Base-by-base conservation (phyloP, 2,113 vertebrate species). In the Catharus bicknelli region DNA sequence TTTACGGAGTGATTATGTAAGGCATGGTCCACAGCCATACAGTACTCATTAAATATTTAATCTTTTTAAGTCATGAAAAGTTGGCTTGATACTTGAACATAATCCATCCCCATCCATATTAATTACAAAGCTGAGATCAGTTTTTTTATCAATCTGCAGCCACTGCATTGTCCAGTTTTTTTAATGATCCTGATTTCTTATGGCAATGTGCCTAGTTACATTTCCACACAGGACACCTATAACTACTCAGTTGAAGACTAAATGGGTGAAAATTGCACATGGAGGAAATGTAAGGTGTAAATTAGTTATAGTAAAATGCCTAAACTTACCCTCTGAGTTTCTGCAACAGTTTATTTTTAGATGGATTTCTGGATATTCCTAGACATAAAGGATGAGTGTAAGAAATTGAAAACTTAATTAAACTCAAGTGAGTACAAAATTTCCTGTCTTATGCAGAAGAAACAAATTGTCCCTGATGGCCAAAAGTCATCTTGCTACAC, bases 161-260 rank as follows among this genome's bases (percentile, higher is more conserved):
- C 27, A 43, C 15, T 63, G 17, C 14, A 55, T 42, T 0, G 0
- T 43, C 9, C 50, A 59, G 8, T 0, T 64, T 43, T 86, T 61
- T 62, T 21, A 69, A 69, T 15, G 2, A 40, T 72, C 21, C 16
- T n/a, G 23, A 45, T 40, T 57, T 34, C 47, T 89, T 34, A 16
- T 2, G 3, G 29, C 9, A 6, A 73, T 3, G 13, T 62, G 6
- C 13, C 16, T 43, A 57, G 34, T 25, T 77, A 45, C 0, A 0
- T 47, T 94, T 64, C 47, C 5, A 57, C 20, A 50, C 16, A 69
- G 26, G 34, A 59, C 15, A 29, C 4, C 5, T 61, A 8, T 27
- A 90, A 59, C 9, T 30, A 14, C 10, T 74, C 55, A 40, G 2
- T 6, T 91, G 59, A 68, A 43, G 23, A 62, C 25, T 79, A 80